A percentile compares a stretch with the other conserved stretches of the same genome.
Evolutionary conservation across 2,888 invertebrate species (phyloP).

Genomic region (Ichneumoninae sp.): DNA sequence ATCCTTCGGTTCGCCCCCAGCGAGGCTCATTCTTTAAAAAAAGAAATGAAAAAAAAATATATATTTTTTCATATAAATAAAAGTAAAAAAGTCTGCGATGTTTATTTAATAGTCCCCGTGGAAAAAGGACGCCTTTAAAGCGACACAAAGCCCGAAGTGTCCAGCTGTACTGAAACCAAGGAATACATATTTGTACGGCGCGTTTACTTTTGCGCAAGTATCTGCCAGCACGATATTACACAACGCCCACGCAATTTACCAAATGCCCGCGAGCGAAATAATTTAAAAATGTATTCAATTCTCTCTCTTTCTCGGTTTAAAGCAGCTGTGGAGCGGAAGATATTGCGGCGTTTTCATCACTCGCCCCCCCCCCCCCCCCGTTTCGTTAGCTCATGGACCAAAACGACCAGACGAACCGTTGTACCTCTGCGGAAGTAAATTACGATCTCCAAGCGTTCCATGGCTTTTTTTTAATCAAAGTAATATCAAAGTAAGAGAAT

Average conservation of each 20-base stretch:
- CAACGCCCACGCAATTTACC: slow-evolving; percentile 8
- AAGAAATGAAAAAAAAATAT: neutral
- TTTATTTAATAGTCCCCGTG: slow-evolving; percentile 36
- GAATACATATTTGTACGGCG: neutral
- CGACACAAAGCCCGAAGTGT: slow-evolving; percentile 8
- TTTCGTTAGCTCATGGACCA: slow-evolving; percentile 1
- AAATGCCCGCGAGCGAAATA: neutral
- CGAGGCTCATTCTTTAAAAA: neutral
- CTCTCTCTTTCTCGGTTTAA: slow-evolving; percentile 4
- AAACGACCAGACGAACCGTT: neutral
- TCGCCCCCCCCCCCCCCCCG: neutral
- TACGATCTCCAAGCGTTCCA: slow-evolving; percentile 3
- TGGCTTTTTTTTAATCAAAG: slow-evolving; percentile 8
- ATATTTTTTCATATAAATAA: neutral
- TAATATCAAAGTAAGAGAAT: slow-evolving; percentile 18
- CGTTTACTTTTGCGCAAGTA: neutral
- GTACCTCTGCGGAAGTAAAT: slow-evolving; percentile 16
- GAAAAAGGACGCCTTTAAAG: slow-evolving; percentile 18
- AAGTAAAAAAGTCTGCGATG: slow-evolving; percentile 6
- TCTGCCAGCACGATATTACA: slow-evolving; percentile 5
- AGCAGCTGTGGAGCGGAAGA: neutral
- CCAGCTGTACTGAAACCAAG: neutral
- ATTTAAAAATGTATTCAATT: slow-evolving; percentile 27
- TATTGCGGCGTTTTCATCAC: slow-evolving; percentile 6
- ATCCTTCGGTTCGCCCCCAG: neutral